Conservation (phyloP, 30 jellyfish, hydroid and myxozoan genomes). For the Hydractinia echinata region DNA sequence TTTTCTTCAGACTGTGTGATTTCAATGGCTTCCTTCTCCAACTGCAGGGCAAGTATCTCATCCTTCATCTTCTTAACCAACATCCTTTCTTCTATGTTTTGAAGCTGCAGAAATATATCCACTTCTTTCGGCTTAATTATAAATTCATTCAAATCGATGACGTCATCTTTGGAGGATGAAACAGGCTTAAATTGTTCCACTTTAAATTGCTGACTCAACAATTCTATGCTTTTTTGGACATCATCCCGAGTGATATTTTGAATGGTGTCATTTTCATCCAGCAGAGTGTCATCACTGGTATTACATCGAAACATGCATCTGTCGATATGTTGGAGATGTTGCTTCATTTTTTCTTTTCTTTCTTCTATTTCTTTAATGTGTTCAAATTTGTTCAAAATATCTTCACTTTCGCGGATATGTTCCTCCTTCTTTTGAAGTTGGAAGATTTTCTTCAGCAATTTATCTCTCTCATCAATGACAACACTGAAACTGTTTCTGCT, state of each 20-base stretch:
- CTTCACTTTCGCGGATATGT: neutral
- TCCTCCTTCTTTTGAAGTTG: constrained; percentile 27
- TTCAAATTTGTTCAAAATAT: neutral
- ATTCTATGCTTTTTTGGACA: too few relatives aligned
- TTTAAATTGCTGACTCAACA: too few relatives aligned
- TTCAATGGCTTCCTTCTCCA: neutral
- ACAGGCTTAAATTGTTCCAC: too few relatives aligned
- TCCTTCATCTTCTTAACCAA: neutral
- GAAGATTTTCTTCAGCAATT: constrained; percentile 21
- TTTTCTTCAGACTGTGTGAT: neutral
- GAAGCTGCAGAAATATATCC: neutral
- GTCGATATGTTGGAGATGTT: constrained; percentile 7
- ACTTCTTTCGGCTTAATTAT: neutral
- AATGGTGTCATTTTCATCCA: constrained; percentile 1
- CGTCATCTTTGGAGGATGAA: too few relatives aligned
- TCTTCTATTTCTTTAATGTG: neutral
- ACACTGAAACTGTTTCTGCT: constrained; percentile 25
- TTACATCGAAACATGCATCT: neutral
- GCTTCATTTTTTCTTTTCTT: neutral
- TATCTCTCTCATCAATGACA: constrained; percentile 28
- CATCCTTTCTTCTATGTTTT: neutral
- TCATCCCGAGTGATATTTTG: too few relatives aligned
- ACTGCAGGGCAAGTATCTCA: neutral
- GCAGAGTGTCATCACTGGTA: constrained; percentile 25
- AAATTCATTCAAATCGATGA: neutral